These are phyloP conservation scores for Melieria omissa DNA, from an alignment of 2,888 invertebrate species.

Conservation along the genomic window DNA sequence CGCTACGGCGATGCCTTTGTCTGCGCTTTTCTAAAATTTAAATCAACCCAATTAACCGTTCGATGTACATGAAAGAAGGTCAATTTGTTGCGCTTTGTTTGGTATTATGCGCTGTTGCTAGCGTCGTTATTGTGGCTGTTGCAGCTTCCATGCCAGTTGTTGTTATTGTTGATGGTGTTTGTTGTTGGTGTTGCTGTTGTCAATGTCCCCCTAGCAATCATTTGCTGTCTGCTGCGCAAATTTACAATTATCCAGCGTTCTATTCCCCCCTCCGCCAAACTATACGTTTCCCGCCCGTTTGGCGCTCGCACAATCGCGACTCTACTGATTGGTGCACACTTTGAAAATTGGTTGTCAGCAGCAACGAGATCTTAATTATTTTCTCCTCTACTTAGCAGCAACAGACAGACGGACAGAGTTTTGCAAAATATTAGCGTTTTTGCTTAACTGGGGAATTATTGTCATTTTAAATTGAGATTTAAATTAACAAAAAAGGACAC, in stretches of 20 bases:
- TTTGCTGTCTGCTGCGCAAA: conserved; percentile 1
- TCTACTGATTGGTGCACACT: background rate
- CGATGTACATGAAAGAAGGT: no score
- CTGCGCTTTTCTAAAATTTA: no score
- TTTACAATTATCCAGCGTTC: background rate
- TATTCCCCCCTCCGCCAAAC: background rate
- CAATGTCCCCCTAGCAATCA: background rate
- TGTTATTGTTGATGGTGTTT: no score
- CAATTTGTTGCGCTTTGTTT: no score
- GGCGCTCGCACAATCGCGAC: background rate
- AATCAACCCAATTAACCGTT: no score
- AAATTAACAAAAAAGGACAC: no score
- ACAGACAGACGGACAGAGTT: background rate
- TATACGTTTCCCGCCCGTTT: background rate
- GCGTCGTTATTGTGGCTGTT: conserved; percentile 1
- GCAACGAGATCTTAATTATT: background rate
- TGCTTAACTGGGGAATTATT: no score
- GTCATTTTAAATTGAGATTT: no score
- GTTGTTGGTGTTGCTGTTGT: no score
- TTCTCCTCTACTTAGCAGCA: background rate
- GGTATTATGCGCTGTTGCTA: background rate
- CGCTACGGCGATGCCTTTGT: no score
- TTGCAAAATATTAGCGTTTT: background rate
- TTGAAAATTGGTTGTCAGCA: background rate
- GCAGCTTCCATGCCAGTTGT: background rate